phyloP scores from a whole-genome alignment of 2,888 invertebrate genomes.

The Mellilla xanthometata region DNA sequence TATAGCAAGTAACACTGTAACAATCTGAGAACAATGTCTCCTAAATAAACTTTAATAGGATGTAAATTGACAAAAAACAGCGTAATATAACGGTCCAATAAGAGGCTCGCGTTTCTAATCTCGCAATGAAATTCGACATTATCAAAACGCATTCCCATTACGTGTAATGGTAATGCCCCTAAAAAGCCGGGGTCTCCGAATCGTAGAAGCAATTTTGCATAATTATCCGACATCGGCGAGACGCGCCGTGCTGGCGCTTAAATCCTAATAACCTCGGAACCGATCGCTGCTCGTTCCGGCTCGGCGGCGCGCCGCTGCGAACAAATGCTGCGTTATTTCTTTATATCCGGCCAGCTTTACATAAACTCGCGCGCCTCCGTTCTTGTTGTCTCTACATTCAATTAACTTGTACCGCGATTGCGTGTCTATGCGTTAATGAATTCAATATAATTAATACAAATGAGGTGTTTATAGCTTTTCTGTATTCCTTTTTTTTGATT shows the following conservation, averaged over 20 bases:
- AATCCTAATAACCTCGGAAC: conserved; percentile 76
- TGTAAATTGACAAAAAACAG: conserved; percentile 55
- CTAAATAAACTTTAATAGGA: conserved; percentile 29
- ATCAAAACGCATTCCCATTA: conserved; percentile 79
- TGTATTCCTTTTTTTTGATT: conserved; percentile 8
- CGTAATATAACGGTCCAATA: conserved; percentile 52
- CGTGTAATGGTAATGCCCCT: conserved; percentile 75
- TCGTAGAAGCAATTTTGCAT: conserved; percentile 80
- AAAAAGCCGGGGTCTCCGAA: conserved; percentile 76
- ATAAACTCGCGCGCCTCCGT: conserved; percentile 29
- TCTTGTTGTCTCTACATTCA: conserved; percentile 23
- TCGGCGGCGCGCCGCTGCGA: conserved; percentile 66
- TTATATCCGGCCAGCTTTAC: conserved; percentile 29
- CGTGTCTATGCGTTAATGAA: conserved; percentile 24
- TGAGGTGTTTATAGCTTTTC: conserved; percentile 14
- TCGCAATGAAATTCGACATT: conserved; percentile 73
- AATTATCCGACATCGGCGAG: conserved; percentile 70
- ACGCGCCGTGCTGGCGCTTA: conserved; percentile 66
- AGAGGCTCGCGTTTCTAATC: conserved; percentile 57
- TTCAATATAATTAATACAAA: conserved; percentile 20
- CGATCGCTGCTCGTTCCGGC: conserved; percentile 76
- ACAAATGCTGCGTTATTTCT: conserved; percentile 62
- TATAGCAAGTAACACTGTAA: conserved; percentile 17
- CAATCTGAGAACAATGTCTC: conserved; percentile 4
- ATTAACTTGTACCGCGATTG: conserved; percentile 25